Evolutionary conservation across 2,797 vertebrate species (phyloP), one percentile per base, ranked within the genome.

Genomic region (Coluber constrictor): DNA sequence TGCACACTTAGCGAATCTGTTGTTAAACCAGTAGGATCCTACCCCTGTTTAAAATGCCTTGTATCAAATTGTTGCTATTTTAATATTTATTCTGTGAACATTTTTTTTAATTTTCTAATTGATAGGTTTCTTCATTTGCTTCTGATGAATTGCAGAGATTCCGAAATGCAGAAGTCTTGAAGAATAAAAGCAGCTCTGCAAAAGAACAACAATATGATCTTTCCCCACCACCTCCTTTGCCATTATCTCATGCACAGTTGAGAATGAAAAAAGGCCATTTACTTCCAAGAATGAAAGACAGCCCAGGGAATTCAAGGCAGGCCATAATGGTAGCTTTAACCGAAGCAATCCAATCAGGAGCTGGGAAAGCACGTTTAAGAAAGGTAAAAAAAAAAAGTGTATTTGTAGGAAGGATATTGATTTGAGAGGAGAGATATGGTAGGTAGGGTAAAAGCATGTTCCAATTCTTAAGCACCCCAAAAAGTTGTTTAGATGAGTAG

Each of bases 331-430:
- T 99, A 57, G 99, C 98, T 60, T 96, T 99, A 74, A 90, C 99
- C 98, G 98, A 99, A 57, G 98, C 99, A 86, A 99, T 99, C 95
- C 98, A 99, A 92, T 98, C 99, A 1, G 99, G 99, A 93, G 97
- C 98, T 7, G 99, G 98, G 57, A 98, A 98, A 1, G 98, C 98
- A 18, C 98, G 97, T 89, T 96, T 99, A 91, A 98, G 97, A 97
- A 99, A 99, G 98, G 99, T 99, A 98, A 96, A 32, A 70, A 63
- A 43, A 66, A 16, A 66, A 32, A 61, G 23, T 60, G 59, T 87
- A 8, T 66, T 0, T 86, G 0, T 93, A 57, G 13, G 51, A 87
- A 13, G 37, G 37, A 32, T 70, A 27, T 23, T 55, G 12, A 56
- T 27, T 10, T 56, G 56, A 29, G 32, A 90, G 18, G 18, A 47